Conservation (phyloP, 2,113 vertebrate genomes). For the Xyrauchen texanus region DNA sequence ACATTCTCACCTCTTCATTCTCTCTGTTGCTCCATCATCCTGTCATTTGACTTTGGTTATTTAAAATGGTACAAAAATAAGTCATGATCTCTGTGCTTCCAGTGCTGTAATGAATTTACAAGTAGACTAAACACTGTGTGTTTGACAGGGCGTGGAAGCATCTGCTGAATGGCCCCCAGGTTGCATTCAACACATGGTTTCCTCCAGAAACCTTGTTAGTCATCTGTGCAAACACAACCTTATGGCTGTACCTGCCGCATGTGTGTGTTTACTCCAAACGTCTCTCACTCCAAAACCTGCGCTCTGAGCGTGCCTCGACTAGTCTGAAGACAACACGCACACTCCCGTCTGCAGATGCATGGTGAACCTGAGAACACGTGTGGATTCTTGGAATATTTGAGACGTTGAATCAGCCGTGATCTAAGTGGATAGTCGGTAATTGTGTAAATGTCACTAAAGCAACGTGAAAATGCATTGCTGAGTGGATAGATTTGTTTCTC, state of each 20-base stretch:
- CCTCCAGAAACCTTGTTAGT: slow-evolving; percentile 11
- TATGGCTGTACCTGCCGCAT: slow-evolving; percentile 34
- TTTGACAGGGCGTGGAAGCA: slow-evolving; percentile 43
- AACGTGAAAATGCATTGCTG: not conserved
- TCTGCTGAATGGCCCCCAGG: slow-evolving; percentile 7
- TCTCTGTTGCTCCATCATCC: too few relatives aligned
- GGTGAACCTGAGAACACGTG: not conserved
- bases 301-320: not conserved
- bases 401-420: not conserved
- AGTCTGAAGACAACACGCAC: not conserved
- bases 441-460: not conserved
- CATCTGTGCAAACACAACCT: slow-evolving; percentile 66
- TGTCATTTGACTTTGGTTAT: too few relatives aligned
- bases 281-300: too few relatives aligned
- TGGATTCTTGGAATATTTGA: slow-evolving; percentile 16
- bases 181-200: slow-evolving; percentile 40
- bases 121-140: slow-evolving; percentile 32
- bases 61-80: too few relatives aligned
- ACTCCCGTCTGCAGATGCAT: not conserved
- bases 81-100: not conserved
- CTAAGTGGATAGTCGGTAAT: not conserved
- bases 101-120: not conserved
- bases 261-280: not conserved
- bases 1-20: too few relatives aligned
- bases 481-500: not conserved